Evolutionary conservation across 2,797 vertebrate genomes (phyloP), one percentile per base, ranked within the genome.

Genomic region (Halcyon badia): DNA sequence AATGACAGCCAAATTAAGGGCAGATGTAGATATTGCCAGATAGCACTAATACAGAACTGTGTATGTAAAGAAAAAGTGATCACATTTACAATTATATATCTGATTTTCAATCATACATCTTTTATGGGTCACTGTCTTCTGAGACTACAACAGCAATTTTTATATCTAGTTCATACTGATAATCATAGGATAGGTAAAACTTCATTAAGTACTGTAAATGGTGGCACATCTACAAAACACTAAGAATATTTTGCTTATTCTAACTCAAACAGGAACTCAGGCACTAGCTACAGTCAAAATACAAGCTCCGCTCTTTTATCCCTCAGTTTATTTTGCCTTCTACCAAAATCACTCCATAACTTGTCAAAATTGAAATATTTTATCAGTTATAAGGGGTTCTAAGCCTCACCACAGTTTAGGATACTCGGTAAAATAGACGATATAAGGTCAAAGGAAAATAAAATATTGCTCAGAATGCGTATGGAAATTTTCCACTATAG

Each of bases 101-200:
- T 12, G 22, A 66, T 85, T 91, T 86, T 66, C 87, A 85, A 60
- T 66, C 79, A 26, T 11, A 33, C n/a, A 14, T 14, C 57, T 87
- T 92, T 77, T 78, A 87, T 39, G 41, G 75, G 71, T 78, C 89
- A 91, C 56, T 75, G 68, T 80, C 89, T 94, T 80, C 88, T 64
- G 66, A 92, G 64, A 89, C 64, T 87, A 73, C 31, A 64, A 41
- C 20, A 52, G 56, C 5, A 33, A 90, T 87, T 96, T 89, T 71
- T 82, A 91, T 15, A 57, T 48, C 44, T 61, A 60, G 37, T 83
- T 88, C 6, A 85, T 35, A 78, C 1, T 30, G 69, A 83, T 91
- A 86, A 92, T 70, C 54, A 79, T 31, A 66, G 78, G 56, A 77
- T 31, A 31, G 39, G 9, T 68, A 84, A 92, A 90, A 90, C 44